Base-by-base conservation (phyloP, 1,140 invertebrate genomes). In the Lordiphosa stackelbergi region DNA sequence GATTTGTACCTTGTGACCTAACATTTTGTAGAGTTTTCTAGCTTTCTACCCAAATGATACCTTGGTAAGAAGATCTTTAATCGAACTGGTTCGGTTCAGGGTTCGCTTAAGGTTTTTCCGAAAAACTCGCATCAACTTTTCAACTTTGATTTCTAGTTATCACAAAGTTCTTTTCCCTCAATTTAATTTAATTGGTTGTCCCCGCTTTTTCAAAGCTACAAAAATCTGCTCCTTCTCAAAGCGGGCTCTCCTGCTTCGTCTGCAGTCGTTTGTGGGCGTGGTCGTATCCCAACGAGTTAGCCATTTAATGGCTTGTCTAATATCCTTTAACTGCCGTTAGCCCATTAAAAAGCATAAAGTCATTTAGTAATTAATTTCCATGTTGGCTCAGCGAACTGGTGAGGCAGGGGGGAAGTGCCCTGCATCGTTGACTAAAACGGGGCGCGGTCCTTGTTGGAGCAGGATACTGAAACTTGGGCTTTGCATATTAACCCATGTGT, bases 281-380 rank as follows among this genome's bases (percentile, higher is more conserved):
- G 69, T 35, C 31, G 11, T 55, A 28, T 40, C 38, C 24, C 37
- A 54, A 16, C 48, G 42, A 53, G 53, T 36, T 61, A 56, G 65
- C 66, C 60, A 60, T 69, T 73, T 83, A 83, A 83, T 83, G 72
- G 78, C 77, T 75, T 83, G 72, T 83, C 77, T 83, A 83, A 83
- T 83, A 83, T 83, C 77, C 69, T 83, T 72, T 81, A 83, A 83
- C 68, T 83, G 72, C 77, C 71, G 73, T 56, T 65, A 74, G 63
- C 57, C 70, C 77, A 83, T 83, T 83, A 83, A 83, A 83, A 83
- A 83, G 77, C 77, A 83, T 83, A 83, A 77, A 77, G 77, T 83
- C 77, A 83, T 83, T 83, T 83, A 69, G 77, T 83, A 83, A 83
- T 83, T 83, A 83, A 81, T 83, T 83, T 83, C 69, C 69, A 83